A percentile compares a stretch with the other conserved stretches of the same genome.
phyloP scores from a whole-genome alignment of 2,888 invertebrate genomes.

The Cylloceria caligata region DNA sequence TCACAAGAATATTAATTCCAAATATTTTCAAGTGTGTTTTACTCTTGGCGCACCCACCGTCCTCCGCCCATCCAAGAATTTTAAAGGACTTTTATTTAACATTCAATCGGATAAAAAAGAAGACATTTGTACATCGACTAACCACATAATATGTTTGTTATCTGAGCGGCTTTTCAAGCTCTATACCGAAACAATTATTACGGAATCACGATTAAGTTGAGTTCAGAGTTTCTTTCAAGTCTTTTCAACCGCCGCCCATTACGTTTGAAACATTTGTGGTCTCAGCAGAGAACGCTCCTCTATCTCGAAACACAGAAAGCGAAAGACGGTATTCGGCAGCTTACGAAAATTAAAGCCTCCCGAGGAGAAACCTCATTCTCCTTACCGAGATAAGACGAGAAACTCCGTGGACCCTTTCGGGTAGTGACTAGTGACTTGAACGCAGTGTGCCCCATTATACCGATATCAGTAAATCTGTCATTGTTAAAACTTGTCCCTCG shows the following conservation, averaged over 20 bases:
- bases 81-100: conserved; percentile 35
- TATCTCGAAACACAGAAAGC: conserved; percentile 42
- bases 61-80: not conserved
- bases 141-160: conserved; percentile 45
- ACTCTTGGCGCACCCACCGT: conserved; percentile 30
- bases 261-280: conserved; percentile 36
- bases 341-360: conserved; percentile 53
- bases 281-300: conserved; percentile 23
- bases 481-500: conserved; percentile 70
- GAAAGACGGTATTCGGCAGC: conserved; percentile 43
- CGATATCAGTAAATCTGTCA: conserved; percentile 74
- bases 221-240: conserved; percentile 34
- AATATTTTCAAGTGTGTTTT: no score
- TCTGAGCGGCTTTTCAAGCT: conserved; percentile 49
- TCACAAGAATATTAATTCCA: no score
- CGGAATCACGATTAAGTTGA: conserved; percentile 43
- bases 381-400: conserved; percentile 41
- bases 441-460: conserved; percentile 68
- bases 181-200: conserved; percentile 10
- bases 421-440: conserved; percentile 55
- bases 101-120: conserved; percentile 58
- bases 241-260: conserved; percentile 62
- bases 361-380: conserved; percentile 32
- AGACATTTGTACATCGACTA: conserved; percentile 66
- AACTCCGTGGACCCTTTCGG: conserved; percentile 46